Evolutionary conservation across 2,113 vertebrate genomes (phyloP).

Genomic region (Hirundichthys speculiger): DNA sequence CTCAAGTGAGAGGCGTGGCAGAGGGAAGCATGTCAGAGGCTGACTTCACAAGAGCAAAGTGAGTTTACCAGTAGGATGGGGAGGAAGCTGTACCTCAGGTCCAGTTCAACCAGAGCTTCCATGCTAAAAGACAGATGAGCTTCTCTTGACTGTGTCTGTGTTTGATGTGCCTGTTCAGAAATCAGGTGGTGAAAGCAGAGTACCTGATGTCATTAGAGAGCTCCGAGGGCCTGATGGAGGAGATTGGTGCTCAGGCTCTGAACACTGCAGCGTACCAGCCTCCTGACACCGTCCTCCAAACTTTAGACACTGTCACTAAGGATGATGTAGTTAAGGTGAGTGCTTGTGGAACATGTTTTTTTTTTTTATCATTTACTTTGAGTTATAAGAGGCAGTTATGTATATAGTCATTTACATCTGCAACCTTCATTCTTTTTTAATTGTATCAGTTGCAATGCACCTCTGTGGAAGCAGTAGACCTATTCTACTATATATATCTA

Average conservation of each 20-base stretch:
- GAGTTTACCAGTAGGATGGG: slow-evolving; percentile 65
- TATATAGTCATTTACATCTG: background rate
- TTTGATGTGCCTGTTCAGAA: slow-evolving; percentile 69
- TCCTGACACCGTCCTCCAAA: slow-evolving; percentile 77
- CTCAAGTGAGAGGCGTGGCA: slow-evolving; percentile 84
- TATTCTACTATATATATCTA: no score
- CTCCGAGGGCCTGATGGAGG: slow-evolving; percentile 83
- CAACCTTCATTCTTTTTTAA: background rate
- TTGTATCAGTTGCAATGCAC: background rate
- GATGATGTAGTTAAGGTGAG: slow-evolving; percentile 87
- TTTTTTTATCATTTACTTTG: background rate
- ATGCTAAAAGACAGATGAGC: background rate
- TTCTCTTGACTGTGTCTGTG: background rate
- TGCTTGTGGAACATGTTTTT: background rate
- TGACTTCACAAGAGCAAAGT: slow-evolving; percentile 88
- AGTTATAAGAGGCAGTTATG: background rate
- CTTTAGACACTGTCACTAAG: slow-evolving; percentile 83
- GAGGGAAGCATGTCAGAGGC: slow-evolving; percentile 83
- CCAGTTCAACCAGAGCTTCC: background rate
- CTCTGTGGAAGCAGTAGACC: no score
- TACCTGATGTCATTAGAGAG: slow-evolving; percentile 90
- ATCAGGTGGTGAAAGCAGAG: slow-evolving; percentile 85
- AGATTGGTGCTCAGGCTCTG: slow-evolving; percentile 88
- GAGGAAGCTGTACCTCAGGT: background rate
- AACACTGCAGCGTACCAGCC: slow-evolving; percentile 78